Evolutionary conservation across 2,113 vertebrate genomes (phyloP).

Genomic region (Lophius piscatorius): DNA sequence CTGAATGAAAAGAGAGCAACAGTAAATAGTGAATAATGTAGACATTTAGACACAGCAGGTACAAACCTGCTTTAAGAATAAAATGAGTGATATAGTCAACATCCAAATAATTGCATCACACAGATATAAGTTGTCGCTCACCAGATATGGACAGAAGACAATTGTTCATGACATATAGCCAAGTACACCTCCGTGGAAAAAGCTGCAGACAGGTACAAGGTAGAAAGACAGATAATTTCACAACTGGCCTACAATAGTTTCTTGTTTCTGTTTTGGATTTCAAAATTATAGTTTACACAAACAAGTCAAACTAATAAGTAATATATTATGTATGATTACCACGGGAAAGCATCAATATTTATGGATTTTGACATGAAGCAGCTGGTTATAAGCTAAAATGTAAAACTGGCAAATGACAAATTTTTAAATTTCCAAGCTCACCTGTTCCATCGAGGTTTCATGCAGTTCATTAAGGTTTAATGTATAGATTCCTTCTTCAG

Average conservation of each 20-base stretch:
- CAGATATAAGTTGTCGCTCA: constrained; percentile 65
- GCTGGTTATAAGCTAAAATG: no score
- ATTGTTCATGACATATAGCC: constrained; percentile 99
- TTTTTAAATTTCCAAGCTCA: constrained; percentile 44
- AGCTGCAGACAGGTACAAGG: constrained; percentile 77
- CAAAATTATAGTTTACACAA: no score
- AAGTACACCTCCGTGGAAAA: constrained; percentile 94
- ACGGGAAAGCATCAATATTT: no score
- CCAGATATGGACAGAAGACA: constrained; percentile 97
- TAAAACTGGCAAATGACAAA: no score
- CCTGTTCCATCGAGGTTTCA: constrained; percentile 98
- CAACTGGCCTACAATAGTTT: no score
- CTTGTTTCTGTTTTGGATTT: no score
- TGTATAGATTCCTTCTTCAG: constrained; percentile 98
- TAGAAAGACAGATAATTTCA: neutral
- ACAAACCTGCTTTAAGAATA: no score
- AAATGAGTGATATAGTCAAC: no score
- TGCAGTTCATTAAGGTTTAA: constrained; percentile 98
- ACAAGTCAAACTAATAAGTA: no score
- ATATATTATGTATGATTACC: no score
- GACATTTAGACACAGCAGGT: neutral
- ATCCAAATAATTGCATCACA: no score
- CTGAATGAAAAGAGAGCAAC: neutral
- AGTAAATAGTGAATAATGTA: neutral
- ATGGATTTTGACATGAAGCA: no score